phyloP scores from a whole-genome alignment of 2,888 invertebrate species.

The Oscheius onirici region DNA sequence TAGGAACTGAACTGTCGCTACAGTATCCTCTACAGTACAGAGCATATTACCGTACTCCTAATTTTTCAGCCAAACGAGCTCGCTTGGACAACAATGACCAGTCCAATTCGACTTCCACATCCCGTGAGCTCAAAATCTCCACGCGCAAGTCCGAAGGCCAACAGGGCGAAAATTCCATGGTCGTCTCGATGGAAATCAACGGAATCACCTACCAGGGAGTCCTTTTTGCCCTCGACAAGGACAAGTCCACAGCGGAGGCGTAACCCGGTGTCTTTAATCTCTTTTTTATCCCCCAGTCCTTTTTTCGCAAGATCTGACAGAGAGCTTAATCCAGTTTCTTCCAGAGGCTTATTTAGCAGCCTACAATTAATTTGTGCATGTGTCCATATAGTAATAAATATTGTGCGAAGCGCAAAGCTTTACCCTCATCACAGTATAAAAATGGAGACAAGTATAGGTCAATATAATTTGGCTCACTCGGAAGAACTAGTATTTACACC shows the following conservation, averaged over 20 bases:
- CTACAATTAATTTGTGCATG: background rate
- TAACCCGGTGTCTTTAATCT: background rate
- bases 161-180: constrained; percentile 77
- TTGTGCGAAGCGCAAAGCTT: no score
- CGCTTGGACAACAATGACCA: constrained; percentile 24
- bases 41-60: no score
- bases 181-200: constrained; percentile 94
- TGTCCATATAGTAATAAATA: no score
- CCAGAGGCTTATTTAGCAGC: background rate
- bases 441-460: no score
- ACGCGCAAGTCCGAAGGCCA: constrained; percentile 39
- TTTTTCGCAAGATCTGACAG: background rate
- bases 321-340: background rate
- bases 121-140: constrained; percentile 41
- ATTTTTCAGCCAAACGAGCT: constrained; percentile 35
- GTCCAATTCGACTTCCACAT: constrained; percentile 14
- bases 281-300: no score
- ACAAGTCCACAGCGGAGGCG: constrained; percentile 5
- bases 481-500: no score
- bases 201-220: constrained; percentile 86
- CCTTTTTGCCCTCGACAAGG: constrained; percentile 43
- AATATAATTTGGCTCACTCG: no score
- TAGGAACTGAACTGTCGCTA: no score
- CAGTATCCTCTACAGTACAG: no score
- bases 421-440: no score